These are phyloP conservation scores for Agrypnus murinus DNA, from an alignment of 2,888 invertebrate species.

Conservation along the genomic window DNA sequence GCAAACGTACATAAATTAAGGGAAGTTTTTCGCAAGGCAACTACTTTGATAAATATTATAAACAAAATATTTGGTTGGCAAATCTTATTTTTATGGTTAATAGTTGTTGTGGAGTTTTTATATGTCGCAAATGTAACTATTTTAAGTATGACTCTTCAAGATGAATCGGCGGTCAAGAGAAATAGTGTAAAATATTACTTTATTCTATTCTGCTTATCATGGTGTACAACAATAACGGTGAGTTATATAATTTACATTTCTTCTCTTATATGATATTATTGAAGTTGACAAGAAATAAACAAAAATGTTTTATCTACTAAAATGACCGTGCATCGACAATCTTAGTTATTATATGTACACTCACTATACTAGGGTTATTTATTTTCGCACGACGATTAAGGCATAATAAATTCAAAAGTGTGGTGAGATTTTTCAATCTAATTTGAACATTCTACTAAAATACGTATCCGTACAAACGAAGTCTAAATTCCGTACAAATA, in stretches of 20 bases:
- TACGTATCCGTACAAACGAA: no score
- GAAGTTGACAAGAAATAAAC: not conserved
- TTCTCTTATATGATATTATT: no score
- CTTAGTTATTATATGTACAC: no score
- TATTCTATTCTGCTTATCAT: not conserved
- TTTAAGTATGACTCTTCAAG: not conserved
- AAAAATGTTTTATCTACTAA: not conserved
- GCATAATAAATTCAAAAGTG: no score
- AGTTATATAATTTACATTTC: no score
- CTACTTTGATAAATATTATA: not conserved
- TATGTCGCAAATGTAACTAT: not conserved
- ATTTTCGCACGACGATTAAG: no score
- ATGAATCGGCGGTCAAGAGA: no score
- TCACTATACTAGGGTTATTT: no score
- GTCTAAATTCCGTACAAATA: no score
- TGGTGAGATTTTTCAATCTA: no score
- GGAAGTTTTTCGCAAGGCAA: not conserved
- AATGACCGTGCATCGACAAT: no score
- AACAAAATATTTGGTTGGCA: constrained; percentile 1
- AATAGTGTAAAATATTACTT: not conserved
- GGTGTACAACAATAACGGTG: not conserved
- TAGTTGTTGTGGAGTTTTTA: not conserved
- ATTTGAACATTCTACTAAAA: no score
- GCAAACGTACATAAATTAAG: not conserved
- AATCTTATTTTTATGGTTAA: not conserved